A percentile compares a stretch with the other conserved stretches of the same genome.
Conservation (phyloP, 2,888 invertebrate genomes). For the Acheta domesticus region DNA sequence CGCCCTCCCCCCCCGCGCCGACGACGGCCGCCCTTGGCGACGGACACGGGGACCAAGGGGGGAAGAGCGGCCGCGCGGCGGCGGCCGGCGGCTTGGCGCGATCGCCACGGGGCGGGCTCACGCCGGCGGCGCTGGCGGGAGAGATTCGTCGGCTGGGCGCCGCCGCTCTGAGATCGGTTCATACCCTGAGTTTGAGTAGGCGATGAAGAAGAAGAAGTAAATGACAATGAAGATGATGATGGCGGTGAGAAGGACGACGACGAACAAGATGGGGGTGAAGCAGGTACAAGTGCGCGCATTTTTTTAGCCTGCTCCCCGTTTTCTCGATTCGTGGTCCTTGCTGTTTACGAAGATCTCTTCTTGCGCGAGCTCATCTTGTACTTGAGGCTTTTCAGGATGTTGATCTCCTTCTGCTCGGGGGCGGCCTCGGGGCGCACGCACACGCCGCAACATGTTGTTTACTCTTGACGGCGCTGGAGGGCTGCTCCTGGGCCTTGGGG, state of each 20-base stretch:
- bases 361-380: slow-evolving; percentile 66
- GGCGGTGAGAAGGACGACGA: neutral
- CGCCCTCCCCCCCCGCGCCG: no score
- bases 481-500: slow-evolving; percentile 18
- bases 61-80: slow-evolving; percentile 35
- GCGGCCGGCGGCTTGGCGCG: slow-evolving; percentile 38
- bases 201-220: neutral
- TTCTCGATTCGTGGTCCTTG: slow-evolving; percentile 58
- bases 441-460: neutral
- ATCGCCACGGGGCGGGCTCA: slow-evolving; percentile 39
- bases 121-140: slow-evolving; percentile 18
- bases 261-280: slow-evolving; percentile 24
- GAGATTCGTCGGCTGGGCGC: slow-evolving; percentile 28
- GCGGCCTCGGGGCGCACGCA: neutral
- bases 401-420: slow-evolving; percentile 41
- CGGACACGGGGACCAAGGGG: slow-evolving; percentile 36
- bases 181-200: slow-evolving; percentile 38
- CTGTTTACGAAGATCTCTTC: slow-evolving; percentile 60
- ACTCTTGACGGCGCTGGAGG: neutral
- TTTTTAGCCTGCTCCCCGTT: slow-evolving; percentile 43
- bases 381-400: slow-evolving; percentile 66
- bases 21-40: slow-evolving; percentile 30
- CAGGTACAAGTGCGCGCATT: slow-evolving; percentile 40
- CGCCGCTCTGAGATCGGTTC: slow-evolving; percentile 31
- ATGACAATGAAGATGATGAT: slow-evolving; percentile 31